These are phyloP conservation scores for Crepidodera aurea DNA, from an alignment of 2,888 invertebrate species.

Conservation along the genomic window DNA sequence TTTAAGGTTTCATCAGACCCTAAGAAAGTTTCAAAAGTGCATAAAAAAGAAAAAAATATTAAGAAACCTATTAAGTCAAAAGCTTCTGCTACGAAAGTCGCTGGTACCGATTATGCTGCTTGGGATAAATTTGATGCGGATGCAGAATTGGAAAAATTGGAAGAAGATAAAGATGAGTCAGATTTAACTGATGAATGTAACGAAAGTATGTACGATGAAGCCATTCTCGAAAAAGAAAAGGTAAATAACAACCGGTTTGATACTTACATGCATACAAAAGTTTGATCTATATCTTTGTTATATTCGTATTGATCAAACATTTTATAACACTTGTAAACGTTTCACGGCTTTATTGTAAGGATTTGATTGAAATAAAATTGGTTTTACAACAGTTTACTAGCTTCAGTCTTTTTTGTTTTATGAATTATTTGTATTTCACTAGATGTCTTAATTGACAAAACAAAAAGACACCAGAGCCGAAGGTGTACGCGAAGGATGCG, in stretches of 20 bases:
- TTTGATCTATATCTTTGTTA: background rate
- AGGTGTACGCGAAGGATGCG: no score
- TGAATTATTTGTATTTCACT: no score
- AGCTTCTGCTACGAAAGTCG: conserved; percentile 32
- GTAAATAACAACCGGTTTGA: conserved; percentile 59
- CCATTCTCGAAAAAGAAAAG: conserved; percentile 74
- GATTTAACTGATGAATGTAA: conserved; percentile 65
- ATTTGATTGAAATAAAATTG: no score
- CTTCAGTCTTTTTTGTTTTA: no score
- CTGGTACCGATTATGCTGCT: conserved; percentile 69
- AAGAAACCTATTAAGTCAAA: conserved; percentile 24
- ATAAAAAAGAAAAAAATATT: conserved; percentile 17
- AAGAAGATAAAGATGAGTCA: conserved; percentile 64
- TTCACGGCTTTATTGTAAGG: no score
- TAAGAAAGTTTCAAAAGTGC: conserved; percentile 23
- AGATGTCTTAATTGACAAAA: no score
- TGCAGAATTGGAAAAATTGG: conserved; percentile 71
- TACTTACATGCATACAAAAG: no score
- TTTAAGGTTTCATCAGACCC: conserved; percentile 20
- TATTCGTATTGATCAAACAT: background rate
- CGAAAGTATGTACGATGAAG: conserved; percentile 68
- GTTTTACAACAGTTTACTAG: no score
- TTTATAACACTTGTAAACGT: background rate
- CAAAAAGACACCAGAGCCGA: no score
- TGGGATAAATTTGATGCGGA: conserved; percentile 86